phyloP scores from a whole-genome alignment of 2,113 vertebrate species.

The Lophura nycthemera region DNA sequence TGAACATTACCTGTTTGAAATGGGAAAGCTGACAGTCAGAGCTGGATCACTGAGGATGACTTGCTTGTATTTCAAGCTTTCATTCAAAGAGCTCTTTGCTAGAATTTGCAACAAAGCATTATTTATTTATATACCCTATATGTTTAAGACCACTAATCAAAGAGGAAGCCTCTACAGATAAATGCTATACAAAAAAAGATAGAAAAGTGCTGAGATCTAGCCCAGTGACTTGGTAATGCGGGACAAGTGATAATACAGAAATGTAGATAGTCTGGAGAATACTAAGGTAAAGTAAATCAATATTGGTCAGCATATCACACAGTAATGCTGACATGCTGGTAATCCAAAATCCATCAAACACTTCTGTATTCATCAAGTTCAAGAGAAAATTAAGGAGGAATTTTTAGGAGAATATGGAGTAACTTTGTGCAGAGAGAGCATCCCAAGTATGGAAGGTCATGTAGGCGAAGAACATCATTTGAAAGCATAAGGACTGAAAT shows the following conservation, averaged over 20 bases:
- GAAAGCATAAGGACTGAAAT: not conserved
- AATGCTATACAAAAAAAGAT: constrained; percentile 8
- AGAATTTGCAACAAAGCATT: not conserved
- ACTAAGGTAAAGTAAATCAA: not conserved
- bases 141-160: not conserved
- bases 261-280: not conserved
- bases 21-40: not conserved
- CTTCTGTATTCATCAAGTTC: not conserved
- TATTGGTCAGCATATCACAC: not conserved
- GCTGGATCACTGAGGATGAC: not conserved
- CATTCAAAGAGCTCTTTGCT: not conserved
- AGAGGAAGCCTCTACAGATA: not conserved
- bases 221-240: not conserved
- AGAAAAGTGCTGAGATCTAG: not conserved
- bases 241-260: constrained; percentile 10
- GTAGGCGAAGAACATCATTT: not conserved
- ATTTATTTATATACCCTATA: not conserved
- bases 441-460: accelerated
- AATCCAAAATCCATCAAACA: not conserved
- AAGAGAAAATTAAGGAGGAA: not conserved
- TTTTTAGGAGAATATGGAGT: not conserved
- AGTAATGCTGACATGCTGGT: not conserved
- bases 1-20: not conserved
- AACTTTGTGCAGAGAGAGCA: not conserved
- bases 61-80: not conserved